Evolutionary conservation across 1,140 invertebrate species (phyloP).

Genomic region (Macrobrachium rosenbergii): DNA sequence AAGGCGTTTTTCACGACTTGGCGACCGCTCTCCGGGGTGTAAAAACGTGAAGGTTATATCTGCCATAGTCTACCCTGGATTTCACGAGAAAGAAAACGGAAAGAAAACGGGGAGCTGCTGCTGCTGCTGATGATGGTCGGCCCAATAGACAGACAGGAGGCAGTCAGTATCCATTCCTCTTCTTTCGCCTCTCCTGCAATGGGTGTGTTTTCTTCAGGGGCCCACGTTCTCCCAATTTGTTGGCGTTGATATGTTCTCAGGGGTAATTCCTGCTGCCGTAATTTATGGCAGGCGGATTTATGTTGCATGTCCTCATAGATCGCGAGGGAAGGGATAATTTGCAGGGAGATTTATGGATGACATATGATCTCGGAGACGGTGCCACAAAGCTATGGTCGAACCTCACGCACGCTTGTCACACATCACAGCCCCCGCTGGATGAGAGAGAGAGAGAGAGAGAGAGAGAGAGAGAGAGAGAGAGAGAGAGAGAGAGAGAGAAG

Average conservation of each 20-base stretch:
- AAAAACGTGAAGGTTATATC: no score
- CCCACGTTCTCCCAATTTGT: background rate
- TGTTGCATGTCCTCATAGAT: slow-evolving; percentile 1
- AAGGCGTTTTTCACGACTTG: no score
- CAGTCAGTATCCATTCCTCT: background rate
- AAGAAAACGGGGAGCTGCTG: no score
- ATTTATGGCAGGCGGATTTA: slow-evolving; percentile 21
- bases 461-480: background rate
- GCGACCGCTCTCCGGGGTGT: no score
- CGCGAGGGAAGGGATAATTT: slow-evolving; percentile 35
- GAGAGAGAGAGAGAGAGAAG: background rate
- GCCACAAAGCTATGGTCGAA: slow-evolving; percentile 3
- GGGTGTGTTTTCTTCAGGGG: background rate
- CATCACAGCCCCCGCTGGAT: background rate
- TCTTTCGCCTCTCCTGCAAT: background rate
- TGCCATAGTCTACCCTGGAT: no score
- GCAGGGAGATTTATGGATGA: slow-evolving; percentile 30
- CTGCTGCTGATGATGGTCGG: no score
- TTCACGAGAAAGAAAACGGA: no score
- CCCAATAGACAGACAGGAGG: no score
- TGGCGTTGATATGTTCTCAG: slow-evolving; percentile 16
- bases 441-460: background rate
- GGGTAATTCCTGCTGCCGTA: slow-evolving; percentile 9
- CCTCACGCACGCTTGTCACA: background rate
- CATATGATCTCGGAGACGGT: slow-evolving; percentile 28